Conservation (phyloP, 2,797 vertebrate genomes). For the Hypotaenidia okinawae region DNA sequence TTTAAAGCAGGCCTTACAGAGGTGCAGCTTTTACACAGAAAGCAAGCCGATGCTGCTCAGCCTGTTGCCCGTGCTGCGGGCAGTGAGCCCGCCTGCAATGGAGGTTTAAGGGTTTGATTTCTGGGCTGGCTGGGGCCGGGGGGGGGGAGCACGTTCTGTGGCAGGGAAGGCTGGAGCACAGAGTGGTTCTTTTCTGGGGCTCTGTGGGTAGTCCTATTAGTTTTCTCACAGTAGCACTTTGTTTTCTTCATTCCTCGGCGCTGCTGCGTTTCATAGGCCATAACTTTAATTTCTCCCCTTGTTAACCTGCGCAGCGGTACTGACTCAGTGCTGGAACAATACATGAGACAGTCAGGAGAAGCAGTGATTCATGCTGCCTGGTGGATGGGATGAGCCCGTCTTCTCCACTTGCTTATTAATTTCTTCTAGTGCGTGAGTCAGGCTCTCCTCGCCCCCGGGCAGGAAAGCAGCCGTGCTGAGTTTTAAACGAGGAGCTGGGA, state of each 20-base stretch:
- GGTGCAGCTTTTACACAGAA: not conserved
- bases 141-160: not conserved
- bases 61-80: fast-evolving
- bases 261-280: not conserved
- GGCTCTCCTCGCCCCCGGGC: conserved; percentile 35
- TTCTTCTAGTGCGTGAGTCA: conserved; percentile 39
- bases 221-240: not conserved
- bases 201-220: conserved; percentile 14
- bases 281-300: not conserved
- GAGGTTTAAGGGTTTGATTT: not conserved
- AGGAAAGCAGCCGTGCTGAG: not conserved
- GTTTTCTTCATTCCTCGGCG: not conserved
- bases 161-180: not conserved
- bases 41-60: not conserved
- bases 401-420: conserved; percentile 42
- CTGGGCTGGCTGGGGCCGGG: no score
- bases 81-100: not conserved
- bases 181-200: not conserved
- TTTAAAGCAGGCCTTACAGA: not conserved
- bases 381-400: conserved; percentile 10
- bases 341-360: not conserved
- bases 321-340: conserved; percentile 62
- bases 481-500: not conserved
- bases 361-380: conserved; percentile 55
- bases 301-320: conserved; percentile 12